A percentile compares a stretch with the other conserved stretches of the same genome.
phyloP scores from a whole-genome alignment of 1,140 invertebrate species.

The Drosophila nigrodunni region DNA sequence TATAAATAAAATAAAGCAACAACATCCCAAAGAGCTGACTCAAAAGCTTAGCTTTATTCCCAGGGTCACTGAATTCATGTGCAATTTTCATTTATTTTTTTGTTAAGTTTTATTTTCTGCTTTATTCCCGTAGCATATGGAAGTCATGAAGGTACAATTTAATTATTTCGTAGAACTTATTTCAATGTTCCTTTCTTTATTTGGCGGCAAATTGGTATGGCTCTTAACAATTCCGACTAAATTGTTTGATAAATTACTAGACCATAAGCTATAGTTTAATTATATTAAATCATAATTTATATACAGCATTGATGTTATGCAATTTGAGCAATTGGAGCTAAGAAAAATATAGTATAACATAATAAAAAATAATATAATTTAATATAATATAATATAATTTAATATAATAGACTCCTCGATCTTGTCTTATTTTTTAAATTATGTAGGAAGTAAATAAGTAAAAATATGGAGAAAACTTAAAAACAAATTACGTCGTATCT shows the following conservation, averaged over 20 bases:
- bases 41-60: slow-evolving; percentile 11
- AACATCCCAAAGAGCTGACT: neutral
- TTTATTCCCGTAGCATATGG: slow-evolving; percentile 41
- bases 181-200: slow-evolving; percentile 29
- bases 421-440: too few species aligned
- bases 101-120: slow-evolving; percentile 28
- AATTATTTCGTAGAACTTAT: slow-evolving; percentile 55
- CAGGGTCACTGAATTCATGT: slow-evolving; percentile 67
- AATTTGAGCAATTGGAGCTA: too few species aligned
- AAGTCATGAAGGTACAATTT: slow-evolving; percentile 52
- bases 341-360: too few species aligned
- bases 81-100: slow-evolving; percentile 51
- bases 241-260: slow-evolving; percentile 28
- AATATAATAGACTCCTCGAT: too few species aligned
- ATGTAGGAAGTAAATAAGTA: too few species aligned
- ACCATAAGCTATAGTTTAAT: slow-evolving; percentile 7
- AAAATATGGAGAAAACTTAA: too few species aligned
- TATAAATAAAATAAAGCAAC: neutral
- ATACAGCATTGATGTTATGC: too few species aligned
- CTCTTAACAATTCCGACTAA: slow-evolving; percentile 28
- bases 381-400: too few species aligned
- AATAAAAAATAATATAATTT: too few species aligned
- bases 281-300: too few species aligned
- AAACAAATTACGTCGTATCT: too few species aligned
- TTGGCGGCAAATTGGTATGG: slow-evolving; percentile 40